Conservation (phyloP, 2,797 vertebrate species). For the Schizopygopsis pylzovi region DNA sequence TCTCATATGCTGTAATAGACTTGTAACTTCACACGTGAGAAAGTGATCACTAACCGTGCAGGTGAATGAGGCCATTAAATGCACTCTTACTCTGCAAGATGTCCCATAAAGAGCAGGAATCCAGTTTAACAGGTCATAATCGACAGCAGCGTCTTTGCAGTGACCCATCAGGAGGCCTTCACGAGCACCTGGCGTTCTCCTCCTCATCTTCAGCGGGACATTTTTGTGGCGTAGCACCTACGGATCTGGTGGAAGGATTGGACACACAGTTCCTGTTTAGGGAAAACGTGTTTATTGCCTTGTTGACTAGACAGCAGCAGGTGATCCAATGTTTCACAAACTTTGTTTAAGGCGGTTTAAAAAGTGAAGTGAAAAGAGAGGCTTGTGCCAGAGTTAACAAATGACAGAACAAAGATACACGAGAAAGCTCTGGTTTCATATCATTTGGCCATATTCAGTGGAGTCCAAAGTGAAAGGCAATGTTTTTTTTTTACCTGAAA, state of each 20-base stretch:
- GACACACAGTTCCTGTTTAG: slow-evolving; percentile 21
- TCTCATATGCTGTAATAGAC: not conserved
- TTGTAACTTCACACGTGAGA: slow-evolving; percentile 36
- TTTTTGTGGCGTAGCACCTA: not conserved
- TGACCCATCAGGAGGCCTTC: slow-evolving; percentile 33
- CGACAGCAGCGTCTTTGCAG: slow-evolving; percentile 24
- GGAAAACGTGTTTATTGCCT: slow-evolving; percentile 47
- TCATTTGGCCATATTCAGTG: not conserved
- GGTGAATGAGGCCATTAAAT: slow-evolving; percentile 4
- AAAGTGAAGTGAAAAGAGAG: not conserved
- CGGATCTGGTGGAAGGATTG: slow-evolving; percentile 16
- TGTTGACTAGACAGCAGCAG: slow-evolving; percentile 32
- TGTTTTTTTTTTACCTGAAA: not conserved
- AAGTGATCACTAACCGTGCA: slow-evolving; percentile 13
- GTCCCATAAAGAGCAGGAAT: slow-evolving; percentile 41
- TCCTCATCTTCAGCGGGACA: slow-evolving; percentile 5
- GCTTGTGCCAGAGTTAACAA: not conserved
- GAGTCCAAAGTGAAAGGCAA: not conserved
- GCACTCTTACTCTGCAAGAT: slow-evolving; percentile 11
- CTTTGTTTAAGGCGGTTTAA: not conserved
- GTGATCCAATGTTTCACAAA: not conserved
- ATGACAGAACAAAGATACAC: not conserved
- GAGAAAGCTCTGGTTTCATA: not conserved
- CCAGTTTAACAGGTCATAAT: slow-evolving; percentile 52
- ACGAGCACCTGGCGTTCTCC: slow-evolving; percentile 28